Evolutionary conservation across 2,888 invertebrate species (phyloP).

Genomic region (Stenotaenia linearis): DNA sequence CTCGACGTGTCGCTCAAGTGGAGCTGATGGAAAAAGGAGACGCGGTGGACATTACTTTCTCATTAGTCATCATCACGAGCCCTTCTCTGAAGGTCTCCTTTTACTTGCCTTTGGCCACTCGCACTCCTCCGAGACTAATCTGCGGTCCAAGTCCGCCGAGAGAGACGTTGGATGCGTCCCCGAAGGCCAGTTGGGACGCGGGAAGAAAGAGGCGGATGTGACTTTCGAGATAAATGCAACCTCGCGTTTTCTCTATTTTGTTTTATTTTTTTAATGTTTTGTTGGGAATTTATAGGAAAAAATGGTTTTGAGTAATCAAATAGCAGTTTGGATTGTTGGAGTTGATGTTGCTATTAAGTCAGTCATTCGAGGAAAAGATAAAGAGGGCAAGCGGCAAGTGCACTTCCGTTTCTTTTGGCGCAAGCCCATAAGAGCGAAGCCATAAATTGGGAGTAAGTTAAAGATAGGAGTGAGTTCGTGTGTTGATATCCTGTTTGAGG

Average conservation of each 20-base stretch:
- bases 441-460: background rate
- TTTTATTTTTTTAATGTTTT: background rate
- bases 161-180: background rate
- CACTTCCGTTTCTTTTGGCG: background rate
- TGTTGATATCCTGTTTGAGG: background rate
- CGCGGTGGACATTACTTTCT: constrained; percentile 8
- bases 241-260: background rate
- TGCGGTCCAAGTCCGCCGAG: background rate
- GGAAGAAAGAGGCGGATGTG: background rate
- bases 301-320: background rate
- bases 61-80: background rate
- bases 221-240: background rate
- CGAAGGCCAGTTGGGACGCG: background rate
- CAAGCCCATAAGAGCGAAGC: background rate
- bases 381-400: background rate
- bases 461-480: background rate
- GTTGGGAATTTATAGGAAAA: background rate
- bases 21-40: background rate
- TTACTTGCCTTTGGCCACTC: background rate
- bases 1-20: background rate
- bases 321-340: background rate
- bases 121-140: background rate
- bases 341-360: background rate
- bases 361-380: constrained; percentile 9
- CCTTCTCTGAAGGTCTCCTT: background rate